Evolutionary conservation across 2,888 invertebrate genomes (phyloP).

Genomic region (Hypena proboscidalis): DNA sequence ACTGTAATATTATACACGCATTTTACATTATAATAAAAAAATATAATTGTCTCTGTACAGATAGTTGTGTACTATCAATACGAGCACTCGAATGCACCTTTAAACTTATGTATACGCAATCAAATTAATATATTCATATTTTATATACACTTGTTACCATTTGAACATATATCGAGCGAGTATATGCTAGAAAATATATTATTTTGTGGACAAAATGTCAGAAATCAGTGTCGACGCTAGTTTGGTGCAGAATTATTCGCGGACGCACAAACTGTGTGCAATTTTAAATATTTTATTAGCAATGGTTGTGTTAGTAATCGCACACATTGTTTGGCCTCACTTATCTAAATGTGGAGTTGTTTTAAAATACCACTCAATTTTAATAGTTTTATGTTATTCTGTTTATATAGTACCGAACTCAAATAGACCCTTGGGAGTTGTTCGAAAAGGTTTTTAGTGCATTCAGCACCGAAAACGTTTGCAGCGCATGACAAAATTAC

Average conservation of each 20-base stretch:
- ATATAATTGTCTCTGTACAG: conserved; percentile 16
- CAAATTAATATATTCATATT: conserved; percentile 34
- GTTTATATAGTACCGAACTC: conserved; percentile 8
- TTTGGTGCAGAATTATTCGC: conserved; percentile 16
- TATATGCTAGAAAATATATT: neutral
- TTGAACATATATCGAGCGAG: conserved; percentile 13
- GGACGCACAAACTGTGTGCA: conserved; percentile 67
- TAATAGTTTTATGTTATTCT: conserved; percentile 20
- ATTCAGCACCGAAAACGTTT: no score
- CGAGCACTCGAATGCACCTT: conserved; percentile 29
- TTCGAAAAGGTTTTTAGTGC: no score
- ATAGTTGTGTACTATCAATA: conserved; percentile 15
- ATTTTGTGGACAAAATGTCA: conserved; percentile 4
- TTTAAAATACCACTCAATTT: conserved; percentile 36
- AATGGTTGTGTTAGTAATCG: conserved; percentile 68
- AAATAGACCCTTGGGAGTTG: neutral
- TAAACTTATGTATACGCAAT: conserved; percentile 39
- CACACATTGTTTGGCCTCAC: conserved; percentile 52
- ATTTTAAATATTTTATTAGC: conserved; percentile 69
- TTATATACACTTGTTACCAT: conserved; percentile 32
- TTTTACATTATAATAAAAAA: conserved; percentile 23
- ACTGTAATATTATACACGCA: conserved; percentile 22
- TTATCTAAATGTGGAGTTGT: conserved; percentile 31
- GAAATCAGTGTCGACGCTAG: conserved; percentile 17
- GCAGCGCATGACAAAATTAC: neutral